These are phyloP conservation scores for Ellobium chinense DNA, from an alignment of 2,888 invertebrate genomes.

Conservation along the genomic window DNA sequence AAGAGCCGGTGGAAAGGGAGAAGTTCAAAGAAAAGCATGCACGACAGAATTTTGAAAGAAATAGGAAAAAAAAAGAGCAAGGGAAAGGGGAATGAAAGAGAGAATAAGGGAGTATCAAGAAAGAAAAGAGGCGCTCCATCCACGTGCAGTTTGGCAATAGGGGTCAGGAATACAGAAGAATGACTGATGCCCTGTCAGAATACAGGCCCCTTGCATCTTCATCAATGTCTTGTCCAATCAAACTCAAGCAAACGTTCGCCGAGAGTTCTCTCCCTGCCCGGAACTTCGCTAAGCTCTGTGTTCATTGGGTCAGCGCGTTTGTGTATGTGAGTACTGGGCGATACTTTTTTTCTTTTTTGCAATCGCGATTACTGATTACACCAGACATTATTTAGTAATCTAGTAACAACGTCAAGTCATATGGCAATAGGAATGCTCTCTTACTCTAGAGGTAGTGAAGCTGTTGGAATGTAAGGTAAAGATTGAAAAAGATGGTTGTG, in stretches of 20 bases:
- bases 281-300: background rate
- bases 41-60: no score
- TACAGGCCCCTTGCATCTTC: conserved; percentile 15
- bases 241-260: conserved; percentile 22
- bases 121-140: background rate
- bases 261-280: conserved; percentile 1
- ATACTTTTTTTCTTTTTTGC: no score
- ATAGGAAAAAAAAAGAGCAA: no score
- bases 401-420: no score
- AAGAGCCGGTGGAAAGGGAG: no score
- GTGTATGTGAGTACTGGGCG: no score
- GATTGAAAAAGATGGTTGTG: no score
- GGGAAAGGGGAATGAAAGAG: background rate
- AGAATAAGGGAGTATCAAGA: background rate
- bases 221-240: conserved; percentile 37
- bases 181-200: conserved; percentile 37
- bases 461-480: no score
- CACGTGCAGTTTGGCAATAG: conserved; percentile 14
- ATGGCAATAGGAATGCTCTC: no score
- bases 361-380: no score
- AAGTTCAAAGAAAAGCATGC: conserved; percentile 1
- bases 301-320: conserved; percentile 16
- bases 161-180: conserved; percentile 10
- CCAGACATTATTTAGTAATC: no score
- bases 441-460: no score